These are phyloP conservation scores for Danaus chrysippus DNA, from an alignment of 2,888 invertebrate genomes.

Conservation along the genomic window DNA sequence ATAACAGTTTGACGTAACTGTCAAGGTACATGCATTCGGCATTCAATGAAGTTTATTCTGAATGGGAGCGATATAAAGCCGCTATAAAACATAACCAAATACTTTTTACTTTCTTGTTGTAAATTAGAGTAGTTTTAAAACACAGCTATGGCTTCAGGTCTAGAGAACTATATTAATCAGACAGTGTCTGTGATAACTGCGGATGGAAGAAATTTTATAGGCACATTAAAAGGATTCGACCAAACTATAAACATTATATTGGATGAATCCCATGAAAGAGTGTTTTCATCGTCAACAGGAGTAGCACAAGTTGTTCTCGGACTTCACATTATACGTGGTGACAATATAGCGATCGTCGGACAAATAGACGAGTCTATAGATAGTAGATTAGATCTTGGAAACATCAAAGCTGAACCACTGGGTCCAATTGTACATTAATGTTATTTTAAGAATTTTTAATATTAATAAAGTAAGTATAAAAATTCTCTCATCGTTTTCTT, in stretches of 20 bases:
- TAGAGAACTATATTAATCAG: constrained; percentile 93
- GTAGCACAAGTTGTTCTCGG: constrained; percentile 94
- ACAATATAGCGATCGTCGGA: constrained; percentile 96
- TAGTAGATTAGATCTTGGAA: constrained; percentile 87
- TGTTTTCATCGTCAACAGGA: constrained; percentile 95
- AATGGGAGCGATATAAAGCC: constrained; percentile 2
- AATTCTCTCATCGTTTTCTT: constrained; percentile 16
- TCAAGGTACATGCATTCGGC: background rate
- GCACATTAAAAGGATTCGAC: constrained; percentile 98
- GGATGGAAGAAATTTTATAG: constrained; percentile 97
- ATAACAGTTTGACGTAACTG: background rate
- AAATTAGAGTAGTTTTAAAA: background rate
- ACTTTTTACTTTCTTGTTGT: constrained; percentile 1
- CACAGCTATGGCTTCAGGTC: constrained; percentile 85
- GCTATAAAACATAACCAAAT: constrained; percentile 5
- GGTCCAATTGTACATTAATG: constrained; percentile 87
- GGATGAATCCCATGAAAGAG: constrained; percentile 98
- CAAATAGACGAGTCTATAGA: constrained; percentile 91
- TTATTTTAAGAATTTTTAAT: constrained; percentile 22
- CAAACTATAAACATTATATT: constrained; percentile 99
- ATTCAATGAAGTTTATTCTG: background rate
- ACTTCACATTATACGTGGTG: constrained; percentile 97
- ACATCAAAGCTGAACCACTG: constrained; percentile 90
- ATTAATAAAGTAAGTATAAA: constrained; percentile 26
- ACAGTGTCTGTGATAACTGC: constrained; percentile 97